Conservation (phyloP, 1,140 invertebrate genomes). For the Drosophila pandora region DNA sequence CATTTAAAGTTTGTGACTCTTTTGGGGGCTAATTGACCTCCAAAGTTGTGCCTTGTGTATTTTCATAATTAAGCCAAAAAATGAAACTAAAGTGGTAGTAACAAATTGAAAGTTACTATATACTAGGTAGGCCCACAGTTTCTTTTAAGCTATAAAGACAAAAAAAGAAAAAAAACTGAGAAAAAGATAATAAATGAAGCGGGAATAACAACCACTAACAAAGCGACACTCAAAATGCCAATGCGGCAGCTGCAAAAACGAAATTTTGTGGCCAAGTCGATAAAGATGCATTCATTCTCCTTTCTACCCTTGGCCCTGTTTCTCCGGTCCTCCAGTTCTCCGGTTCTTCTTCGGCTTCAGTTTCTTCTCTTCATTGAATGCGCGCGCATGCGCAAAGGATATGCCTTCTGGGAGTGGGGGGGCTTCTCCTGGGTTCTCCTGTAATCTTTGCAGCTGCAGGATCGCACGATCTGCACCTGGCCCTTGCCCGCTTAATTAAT, state of each 20-base stretch:
- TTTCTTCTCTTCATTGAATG: constrained; percentile 46
- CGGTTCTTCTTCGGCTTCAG: neutral
- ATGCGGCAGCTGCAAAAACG: constrained; percentile 73
- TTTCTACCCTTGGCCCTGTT: constrained; percentile 21
- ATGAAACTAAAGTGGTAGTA: constrained; percentile 11
- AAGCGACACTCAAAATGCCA: constrained; percentile 77
- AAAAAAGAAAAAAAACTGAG: neutral
- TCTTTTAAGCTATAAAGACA: neutral
- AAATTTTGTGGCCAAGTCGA: constrained; percentile 48
- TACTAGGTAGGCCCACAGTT: neutral
- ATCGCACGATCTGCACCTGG: constrained; percentile 60
- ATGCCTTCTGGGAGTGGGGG: constrained; percentile 18
- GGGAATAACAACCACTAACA: constrained; percentile 36
- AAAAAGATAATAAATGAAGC: constrained; percentile 18
- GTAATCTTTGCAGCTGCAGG: constrained; percentile 70
- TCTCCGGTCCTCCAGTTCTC: constrained; percentile 31
- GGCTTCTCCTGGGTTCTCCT: neutral
- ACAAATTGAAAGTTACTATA: constrained; percentile 51
- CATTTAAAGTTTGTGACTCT: constrained; percentile 45
- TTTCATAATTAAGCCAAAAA: constrained; percentile 38
- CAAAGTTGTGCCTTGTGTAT: constrained; percentile 56
- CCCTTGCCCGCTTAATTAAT: constrained; percentile 65
- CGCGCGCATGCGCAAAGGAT: constrained; percentile 80
- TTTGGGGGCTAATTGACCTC: constrained; percentile 69
- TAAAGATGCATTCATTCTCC: constrained; percentile 52